Conservation (phyloP, 1,140 invertebrate species). For the Campodea augens region DNA sequence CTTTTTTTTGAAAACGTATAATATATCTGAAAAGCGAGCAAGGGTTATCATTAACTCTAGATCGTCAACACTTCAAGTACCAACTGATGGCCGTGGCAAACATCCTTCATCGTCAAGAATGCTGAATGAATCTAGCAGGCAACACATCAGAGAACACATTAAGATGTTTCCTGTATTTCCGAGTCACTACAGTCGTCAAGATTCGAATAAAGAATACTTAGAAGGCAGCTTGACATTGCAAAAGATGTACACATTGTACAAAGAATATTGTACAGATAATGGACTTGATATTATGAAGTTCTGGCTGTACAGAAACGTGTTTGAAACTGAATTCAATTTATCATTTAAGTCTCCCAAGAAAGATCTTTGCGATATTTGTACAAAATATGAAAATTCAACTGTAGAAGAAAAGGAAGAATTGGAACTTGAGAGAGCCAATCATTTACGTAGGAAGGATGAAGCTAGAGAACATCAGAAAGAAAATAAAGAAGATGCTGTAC, state of each 20-base stretch:
- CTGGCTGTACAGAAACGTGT: neutral
- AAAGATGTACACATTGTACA: neutral
- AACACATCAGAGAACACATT: no score
- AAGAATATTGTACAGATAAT: neutral
- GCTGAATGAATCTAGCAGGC: no score
- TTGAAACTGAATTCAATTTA: neutral
- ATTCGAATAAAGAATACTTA: neutral
- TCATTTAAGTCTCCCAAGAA: neutral
- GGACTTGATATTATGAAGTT: neutral
- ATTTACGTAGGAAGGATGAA: neutral
- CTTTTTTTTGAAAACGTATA: no score
- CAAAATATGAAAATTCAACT: neutral
- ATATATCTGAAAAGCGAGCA: no score
- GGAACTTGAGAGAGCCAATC: neutral
- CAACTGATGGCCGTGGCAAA: no score
- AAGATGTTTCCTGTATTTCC: no score
- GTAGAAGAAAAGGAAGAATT: neutral
- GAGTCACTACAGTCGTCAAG: neutral
- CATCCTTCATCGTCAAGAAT: no score
- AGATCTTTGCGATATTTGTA: neutral
- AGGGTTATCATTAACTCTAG: no score
- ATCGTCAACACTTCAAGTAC: no score
- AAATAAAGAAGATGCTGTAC: neutral
- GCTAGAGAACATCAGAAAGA: neutral
- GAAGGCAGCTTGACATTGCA: neutral